These are phyloP conservation scores for Myrmecobius fasciatus DNA, from an alignment of 2,113 vertebrate species.

Conservation along the genomic window DNA sequence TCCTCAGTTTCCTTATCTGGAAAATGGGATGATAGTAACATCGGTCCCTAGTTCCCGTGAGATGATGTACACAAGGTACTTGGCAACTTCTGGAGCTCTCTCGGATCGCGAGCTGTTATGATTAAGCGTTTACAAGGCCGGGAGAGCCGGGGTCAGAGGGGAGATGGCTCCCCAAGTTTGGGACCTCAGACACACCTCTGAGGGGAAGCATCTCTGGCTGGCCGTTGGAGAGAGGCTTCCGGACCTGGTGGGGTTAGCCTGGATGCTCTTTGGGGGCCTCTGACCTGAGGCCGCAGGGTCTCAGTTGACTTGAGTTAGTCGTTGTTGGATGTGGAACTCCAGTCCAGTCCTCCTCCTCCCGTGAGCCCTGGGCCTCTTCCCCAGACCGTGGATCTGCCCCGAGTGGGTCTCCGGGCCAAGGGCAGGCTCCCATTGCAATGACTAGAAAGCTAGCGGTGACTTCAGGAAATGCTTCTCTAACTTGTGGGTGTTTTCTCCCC, in stretches of 20 bases:
- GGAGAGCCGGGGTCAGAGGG: no score
- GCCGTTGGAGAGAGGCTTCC: no score
- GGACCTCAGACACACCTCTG: no score
- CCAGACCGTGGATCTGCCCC: neutral
- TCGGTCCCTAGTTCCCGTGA: neutral
- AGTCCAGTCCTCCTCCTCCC: no score
- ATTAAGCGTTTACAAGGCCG: neutral
- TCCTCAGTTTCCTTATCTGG: no score
- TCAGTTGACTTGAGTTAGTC: neutral
- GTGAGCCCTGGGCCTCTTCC: neutral
- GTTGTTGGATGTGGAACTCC: no score
- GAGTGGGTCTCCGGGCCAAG: neutral
- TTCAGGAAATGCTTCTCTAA: constrained; percentile 85
- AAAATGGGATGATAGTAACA: no score
- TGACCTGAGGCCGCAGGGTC: neutral
- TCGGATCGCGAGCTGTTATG: neutral
- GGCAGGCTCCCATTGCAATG: constrained; percentile 72
- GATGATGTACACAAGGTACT: neutral
- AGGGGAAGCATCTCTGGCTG: no score
- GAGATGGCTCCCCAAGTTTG: no score
- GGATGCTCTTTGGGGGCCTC: neutral
- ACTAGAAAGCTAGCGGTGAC: constrained; percentile 72
- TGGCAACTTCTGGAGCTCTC: neutral
- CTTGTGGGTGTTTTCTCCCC: constrained; percentile 79
- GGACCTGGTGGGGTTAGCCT: neutral